These are phyloP conservation scores for Drosophila teissieri DNA, from an alignment of 1,140 invertebrate species.

Conservation along the genomic window DNA sequence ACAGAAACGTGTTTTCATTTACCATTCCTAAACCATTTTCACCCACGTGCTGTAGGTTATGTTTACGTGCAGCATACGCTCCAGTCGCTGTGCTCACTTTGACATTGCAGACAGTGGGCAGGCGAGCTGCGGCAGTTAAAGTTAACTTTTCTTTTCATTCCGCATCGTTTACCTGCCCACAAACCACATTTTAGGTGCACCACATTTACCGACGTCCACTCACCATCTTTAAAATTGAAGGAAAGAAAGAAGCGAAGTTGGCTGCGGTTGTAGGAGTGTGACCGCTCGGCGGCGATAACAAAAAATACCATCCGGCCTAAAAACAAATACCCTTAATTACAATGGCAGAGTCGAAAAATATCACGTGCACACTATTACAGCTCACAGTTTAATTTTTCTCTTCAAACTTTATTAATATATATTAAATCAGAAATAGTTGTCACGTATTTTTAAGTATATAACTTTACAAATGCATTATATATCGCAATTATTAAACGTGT, in stretches of 20 bases:
- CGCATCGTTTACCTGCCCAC: constrained; percentile 5
- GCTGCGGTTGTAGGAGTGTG: constrained; percentile 31
- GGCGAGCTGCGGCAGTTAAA: constrained; percentile 3
- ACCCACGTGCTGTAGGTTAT: constrained; percentile 71
- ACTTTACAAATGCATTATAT: too few relatives aligned
- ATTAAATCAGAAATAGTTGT: too few relatives aligned
- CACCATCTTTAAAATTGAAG: constrained; percentile 82
- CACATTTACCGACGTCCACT: constrained; percentile 73
- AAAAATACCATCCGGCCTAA: too few relatives aligned
- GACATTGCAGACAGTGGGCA: constrained; percentile 13
- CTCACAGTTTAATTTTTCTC: too few relatives aligned
- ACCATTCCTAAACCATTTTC: neutral
- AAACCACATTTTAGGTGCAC: constrained; percentile 46
- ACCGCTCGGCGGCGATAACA: neutral
- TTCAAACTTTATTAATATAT: too few relatives aligned
- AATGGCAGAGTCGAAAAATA: too few relatives aligned
- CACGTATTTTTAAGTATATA: too few relatives aligned
- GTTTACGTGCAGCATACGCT: constrained; percentile 42
- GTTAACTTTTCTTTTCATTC: constrained; percentile 6
- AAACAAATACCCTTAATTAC: too few relatives aligned
- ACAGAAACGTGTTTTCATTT: constrained; percentile 14
- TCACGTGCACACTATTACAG: too few relatives aligned
- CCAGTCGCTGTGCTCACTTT: constrained; percentile 49
- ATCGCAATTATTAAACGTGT: too few relatives aligned
- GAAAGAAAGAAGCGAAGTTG: constrained; percentile 84